Evolutionary conservation across 2,888 invertebrate species (phyloP), one percentile per base, ranked within the genome.

Genomic region (Lamellibrachia satsuma): DNA sequence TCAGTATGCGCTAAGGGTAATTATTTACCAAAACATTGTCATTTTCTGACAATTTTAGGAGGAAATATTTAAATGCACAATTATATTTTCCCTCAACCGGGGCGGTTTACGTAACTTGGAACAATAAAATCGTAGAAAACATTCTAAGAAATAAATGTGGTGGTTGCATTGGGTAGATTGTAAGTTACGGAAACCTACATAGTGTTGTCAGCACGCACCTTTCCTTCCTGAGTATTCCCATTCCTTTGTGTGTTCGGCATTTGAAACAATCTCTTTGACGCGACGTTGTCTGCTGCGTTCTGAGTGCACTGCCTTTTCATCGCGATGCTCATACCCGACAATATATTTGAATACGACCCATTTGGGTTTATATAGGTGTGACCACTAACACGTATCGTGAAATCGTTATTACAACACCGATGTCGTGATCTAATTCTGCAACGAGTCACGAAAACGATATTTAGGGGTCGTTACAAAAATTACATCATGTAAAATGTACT

Each of bases 351-450:
- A 75, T 6, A 75, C 75, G 75, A 4, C 75, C 15, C 75, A 75
- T 75, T 22, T 75, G 75, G 22, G n/a, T 22, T 75, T 75, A 75
- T 75, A 75, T 75, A 75, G 75, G 75, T 75, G 75, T 75, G 75
- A 75, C 75, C 39, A n/a, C 11, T 4, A 75, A 75, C 75, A 75
- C 4, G 6, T 15, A 75, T 22, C 22, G 22, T 75, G 75, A 75
- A 11, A 75, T 75, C 60, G 75, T 75, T 75, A 75, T 75, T n/a
- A 75, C n/a, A 75, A 75, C 75, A 75, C 75, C 75, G 75, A n/a
- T 75, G 75, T 75, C 75, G 22, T 75, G 75, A 22, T 75, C 75
- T 75, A 75, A 22, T 75, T 75, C 22, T n/a, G 75, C 22, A 11
- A 39, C 39, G 2, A 22, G 75, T 75, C 75, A 75, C 75, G 75